Conservation (phyloP, 2,113 vertebrate species). For the Gadus chalcogrammus region DNA sequence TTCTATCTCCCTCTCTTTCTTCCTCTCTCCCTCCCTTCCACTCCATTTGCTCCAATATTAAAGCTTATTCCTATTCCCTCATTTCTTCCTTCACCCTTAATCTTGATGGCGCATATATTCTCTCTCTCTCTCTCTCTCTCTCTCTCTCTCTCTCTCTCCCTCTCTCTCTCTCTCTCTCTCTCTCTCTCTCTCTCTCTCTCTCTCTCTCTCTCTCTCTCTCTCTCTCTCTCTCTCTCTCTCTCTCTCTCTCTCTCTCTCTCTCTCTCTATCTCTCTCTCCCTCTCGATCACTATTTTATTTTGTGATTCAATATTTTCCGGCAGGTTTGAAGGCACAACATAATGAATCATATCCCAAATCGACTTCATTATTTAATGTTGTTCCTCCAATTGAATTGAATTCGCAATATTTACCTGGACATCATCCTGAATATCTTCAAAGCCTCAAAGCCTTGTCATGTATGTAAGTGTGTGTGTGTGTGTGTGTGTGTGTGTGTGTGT, state of each 20-base stretch:
- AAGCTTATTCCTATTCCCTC: not conserved
- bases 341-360: no score
- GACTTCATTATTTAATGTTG: no score
- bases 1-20: not conserved
- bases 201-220: no score
- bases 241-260: constrained; percentile 20
- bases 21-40: not conserved
- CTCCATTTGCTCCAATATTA: not conserved
- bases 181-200: no score
- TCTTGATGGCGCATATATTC: no score
- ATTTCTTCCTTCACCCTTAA: no score
- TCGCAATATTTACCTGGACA: no score
- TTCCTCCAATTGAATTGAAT: no score
- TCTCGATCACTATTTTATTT: not conserved
- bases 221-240: constrained; percentile 9
- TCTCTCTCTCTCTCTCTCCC: no score
- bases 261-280: constrained; percentile 4
- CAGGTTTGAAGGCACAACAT: constrained; percentile 8
- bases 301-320: constrained; percentile 42
- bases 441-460: not conserved
- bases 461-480: not conserved
- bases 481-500: not conserved
- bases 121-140: no score
- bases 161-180: no score
- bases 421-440: no score